Evolutionary conservation across 2,888 invertebrate species (phyloP), one percentile per base, ranked within the genome.

Genomic region (Selenia dentaria): DNA sequence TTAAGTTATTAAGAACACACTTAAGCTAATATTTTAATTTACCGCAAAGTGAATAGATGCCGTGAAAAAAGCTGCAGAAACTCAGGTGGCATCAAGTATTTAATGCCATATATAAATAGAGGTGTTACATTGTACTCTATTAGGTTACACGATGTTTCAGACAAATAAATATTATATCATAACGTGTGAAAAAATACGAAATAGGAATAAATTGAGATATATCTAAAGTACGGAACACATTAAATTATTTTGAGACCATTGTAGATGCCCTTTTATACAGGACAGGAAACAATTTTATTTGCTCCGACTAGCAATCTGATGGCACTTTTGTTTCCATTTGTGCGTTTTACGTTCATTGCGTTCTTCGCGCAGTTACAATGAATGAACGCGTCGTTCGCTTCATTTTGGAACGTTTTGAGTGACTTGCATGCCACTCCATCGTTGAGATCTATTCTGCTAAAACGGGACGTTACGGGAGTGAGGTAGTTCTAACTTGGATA

Each of bases 221-320:
- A n/a, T n/a, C n/a, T n/a, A n/a, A n/a, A n/a, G n/a, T n/a, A n/a
- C n/a, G n/a, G n/a, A n/a, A n/a, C n/a, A n/a, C n/a, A 14, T 12
- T 24, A 13, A 11, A 6, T 3, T 6, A 35, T 36, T 37, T 18
- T 48, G 46, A 3, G 3, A 42, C 51, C 67, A 70, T 34, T 74
- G 66, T 79, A 51, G 70, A 66, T 41, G 43, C 46, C 25, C 49
- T 40, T 53, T 54, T 39, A 61, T 67, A 75, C 81, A 80, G 82
- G 68, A 75, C 81, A 80, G 82, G 81, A 83, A 84, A 80, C 75
- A 62, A 60, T 79, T 84, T 83, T 82, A 79, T 85, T 84, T 83
- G 74, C 71, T 81, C 73, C 64, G 67, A 55, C 64, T 62, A 70
- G 68, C 67, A 65, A 72, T 76, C 74, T 64, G 67, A 71, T 73